A percentile compares a stretch with the other conserved stretches of the same genome.
Evolutionary conservation across 2,113 vertebrate species (phyloP).

Genomic region (Psittacara wagleri): DNA sequence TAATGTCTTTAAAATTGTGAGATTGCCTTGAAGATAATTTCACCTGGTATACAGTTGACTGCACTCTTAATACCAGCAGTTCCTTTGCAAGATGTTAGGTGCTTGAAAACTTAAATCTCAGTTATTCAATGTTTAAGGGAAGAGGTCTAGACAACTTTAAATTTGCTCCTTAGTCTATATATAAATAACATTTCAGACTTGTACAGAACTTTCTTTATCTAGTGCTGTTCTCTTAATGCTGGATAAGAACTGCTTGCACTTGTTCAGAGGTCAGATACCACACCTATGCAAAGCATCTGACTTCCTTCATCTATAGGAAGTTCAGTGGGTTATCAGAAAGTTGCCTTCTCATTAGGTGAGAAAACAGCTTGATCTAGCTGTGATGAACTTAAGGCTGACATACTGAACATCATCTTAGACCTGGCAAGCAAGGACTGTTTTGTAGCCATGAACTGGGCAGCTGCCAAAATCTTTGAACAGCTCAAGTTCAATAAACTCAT

Average conservation of each 20-base stretch:
- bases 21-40: background rate
- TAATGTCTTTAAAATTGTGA: background rate
- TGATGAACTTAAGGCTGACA: background rate
- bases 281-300: background rate
- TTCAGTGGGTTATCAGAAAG: background rate
- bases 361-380: background rate
- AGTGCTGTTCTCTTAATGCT: background rate
- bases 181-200: background rate
- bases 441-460: background rate
- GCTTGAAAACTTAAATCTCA: background rate
- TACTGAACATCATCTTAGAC: background rate
- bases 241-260: background rate
- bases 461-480: background rate
- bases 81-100: background rate
- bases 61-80: background rate
- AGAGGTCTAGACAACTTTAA: background rate
- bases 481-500: background rate
- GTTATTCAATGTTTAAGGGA: background rate
- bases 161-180: background rate
- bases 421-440: background rate
- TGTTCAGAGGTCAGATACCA: background rate
- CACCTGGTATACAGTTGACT: background rate
- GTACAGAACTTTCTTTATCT: background rate
- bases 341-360: background rate
- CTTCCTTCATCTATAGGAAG: background rate